Base-by-base conservation (phyloP, 2,113 vertebrate genomes). In the Cricetomys ansorgei region DNA sequence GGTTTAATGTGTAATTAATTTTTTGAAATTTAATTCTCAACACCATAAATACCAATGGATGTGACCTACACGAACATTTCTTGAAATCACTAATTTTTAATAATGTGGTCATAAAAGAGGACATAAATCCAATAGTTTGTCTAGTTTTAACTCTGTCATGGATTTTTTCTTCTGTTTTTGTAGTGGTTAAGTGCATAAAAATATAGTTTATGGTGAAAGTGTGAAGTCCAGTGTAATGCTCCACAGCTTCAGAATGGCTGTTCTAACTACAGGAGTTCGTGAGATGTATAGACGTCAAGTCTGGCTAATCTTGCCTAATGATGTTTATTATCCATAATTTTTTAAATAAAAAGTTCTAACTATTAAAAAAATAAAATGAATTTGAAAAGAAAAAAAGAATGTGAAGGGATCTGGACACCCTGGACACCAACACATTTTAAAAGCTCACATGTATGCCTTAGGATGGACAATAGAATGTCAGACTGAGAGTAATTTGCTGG, bases 21-120 rank as follows among this genome's bases (percentile, higher is more conserved):
- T 17, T 95, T 94, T 75, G 29, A 72, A 48, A 80, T 96, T 94
- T 59, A 76, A 89, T 94, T 97, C 43, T 92, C 40, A 84, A 21
- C 37, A 83, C 19, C 53, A 0, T 64, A 80, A 83, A 40, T 83
- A 75, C n/a, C 31, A 80, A 53, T 17, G 90, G 59, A 43, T 70
- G 1, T 53, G 65, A 72, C n/a, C 27, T 53, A 75, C 37, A 40
- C 31, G 45, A 95, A 65, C 12, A 34, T 40, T 75, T 53, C 64
- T 94, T 91, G 29, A 95, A 92, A 21, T 55, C 25, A 16, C 65
- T 40, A 57, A 70, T 11, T 88, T 88, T 65, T 88, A 69, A 69
- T 45, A 87, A 16, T 9, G 3, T 62, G 80, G 25, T 65, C 83
- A 67, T 64, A 31, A 64, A 83, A 84, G 57, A 45, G 57, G 7